Conservation (phyloP, 64 coral and sea anemone genomes). For the Hydrozoanthus tunicans region DNA sequence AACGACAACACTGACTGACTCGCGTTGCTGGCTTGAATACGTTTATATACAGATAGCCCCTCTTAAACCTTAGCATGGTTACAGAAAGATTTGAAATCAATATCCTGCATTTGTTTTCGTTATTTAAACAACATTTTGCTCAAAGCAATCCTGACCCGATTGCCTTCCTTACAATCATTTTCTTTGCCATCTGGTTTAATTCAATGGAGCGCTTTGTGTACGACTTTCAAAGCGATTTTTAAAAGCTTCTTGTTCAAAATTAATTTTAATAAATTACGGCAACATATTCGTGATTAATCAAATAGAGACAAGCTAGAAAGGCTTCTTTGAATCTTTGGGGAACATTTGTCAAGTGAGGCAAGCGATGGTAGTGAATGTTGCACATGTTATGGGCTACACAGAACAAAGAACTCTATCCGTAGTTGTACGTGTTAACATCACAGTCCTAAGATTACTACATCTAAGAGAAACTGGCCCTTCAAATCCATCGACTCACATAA, state of each 20-base stretch:
- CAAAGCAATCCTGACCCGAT: slow-evolving; percentile 38
- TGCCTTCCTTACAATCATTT: slow-evolving; percentile 28
- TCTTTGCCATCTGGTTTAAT: slow-evolving; percentile 53
- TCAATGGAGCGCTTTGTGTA: slow-evolving; percentile 54
- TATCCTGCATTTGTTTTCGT: slow-evolving; percentile 34
- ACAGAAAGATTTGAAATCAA: slow-evolving; percentile 6
- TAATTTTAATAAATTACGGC: slow-evolving; percentile 36
- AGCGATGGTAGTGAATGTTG: slow-evolving; percentile 8
- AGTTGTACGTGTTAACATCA: not conserved
- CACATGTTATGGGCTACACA: slow-evolving; percentile 9
- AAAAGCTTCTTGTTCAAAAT: slow-evolving; percentile 47
- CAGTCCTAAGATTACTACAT: not conserved
- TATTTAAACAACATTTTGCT: not conserved
- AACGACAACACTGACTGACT: not conserved
- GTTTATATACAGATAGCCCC: not conserved
- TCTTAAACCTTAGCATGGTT: not conserved
- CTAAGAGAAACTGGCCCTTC: not conserved
- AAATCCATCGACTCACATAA: slow-evolving; percentile 14
- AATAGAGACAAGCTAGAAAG: not conserved
- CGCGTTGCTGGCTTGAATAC: not conserved
- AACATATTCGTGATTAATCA: slow-evolving; percentile 9
- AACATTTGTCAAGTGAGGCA: slow-evolving; percentile 27
- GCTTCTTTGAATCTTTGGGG: slow-evolving; percentile 25
- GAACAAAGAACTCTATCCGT: slow-evolving; percentile 15
- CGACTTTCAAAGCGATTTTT: slow-evolving; percentile 39